A percentile compares a stretch with the other conserved stretches of the same genome.
Evolutionary conservation across 2,797 vertebrate genomes (phyloP).

Genomic region (Silurus aristotelis): DNA sequence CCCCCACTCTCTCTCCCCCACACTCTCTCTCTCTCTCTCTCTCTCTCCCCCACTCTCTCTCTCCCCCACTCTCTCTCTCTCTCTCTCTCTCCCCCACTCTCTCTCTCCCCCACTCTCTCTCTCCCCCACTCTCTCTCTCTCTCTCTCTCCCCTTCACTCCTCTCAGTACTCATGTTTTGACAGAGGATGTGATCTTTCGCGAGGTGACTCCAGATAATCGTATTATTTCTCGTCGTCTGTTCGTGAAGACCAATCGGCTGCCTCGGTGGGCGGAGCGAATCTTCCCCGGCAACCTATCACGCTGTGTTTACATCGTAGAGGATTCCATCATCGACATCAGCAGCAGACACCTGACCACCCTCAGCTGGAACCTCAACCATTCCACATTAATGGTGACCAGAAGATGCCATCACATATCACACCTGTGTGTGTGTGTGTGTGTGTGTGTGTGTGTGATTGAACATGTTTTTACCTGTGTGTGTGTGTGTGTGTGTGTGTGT

Average conservation of each 20-base stretch:
- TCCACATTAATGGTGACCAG: constrained; percentile 88
- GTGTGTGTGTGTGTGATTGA: background rate
- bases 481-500: constrained; percentile 37
- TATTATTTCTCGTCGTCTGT: constrained; percentile 75
- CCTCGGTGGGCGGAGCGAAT: constrained; percentile 91
- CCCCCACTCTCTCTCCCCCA: too few species aligned
- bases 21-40: too few species aligned
- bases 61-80: background rate
- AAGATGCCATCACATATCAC: background rate
- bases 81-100: background rate
- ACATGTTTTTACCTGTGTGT: background rate
- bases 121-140: constrained; percentile 13
- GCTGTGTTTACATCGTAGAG: constrained; percentile 91
- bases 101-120: background rate
- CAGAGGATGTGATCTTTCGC: constrained; percentile 79
- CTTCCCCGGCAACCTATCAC: constrained; percentile 87
- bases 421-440: background rate
- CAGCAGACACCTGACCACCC: constrained; percentile 87
- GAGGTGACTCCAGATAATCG: constrained; percentile 75
- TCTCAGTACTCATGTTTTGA: constrained; percentile 68
- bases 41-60: too few species aligned
- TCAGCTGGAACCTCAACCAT: constrained; percentile 97
- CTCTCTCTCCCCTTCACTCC: background rate
- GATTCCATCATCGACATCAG: constrained; percentile 90
- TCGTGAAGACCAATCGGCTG: constrained; percentile 91